phyloP scores from a whole-genome alignment of 2,888 invertebrate genomes.

The Ennomos erosarius region DNA sequence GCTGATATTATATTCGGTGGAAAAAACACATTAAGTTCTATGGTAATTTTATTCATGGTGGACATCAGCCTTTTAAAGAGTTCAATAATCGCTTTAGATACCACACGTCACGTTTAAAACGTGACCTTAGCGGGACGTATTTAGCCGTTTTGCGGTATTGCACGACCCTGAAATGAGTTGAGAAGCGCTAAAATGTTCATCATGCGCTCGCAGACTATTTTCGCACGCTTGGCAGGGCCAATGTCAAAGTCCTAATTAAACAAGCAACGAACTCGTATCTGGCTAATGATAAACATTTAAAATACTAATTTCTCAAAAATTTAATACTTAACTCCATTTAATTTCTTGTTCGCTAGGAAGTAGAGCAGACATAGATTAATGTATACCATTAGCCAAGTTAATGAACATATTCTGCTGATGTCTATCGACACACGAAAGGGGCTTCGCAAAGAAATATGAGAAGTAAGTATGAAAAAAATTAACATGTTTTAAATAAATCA shows the following conservation, averaged over 20 bases:
- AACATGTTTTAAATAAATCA: conserved; percentile 26
- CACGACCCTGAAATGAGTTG: conserved; percentile 48
- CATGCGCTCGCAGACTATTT: conserved; percentile 21
- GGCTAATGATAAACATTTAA: conserved; percentile 14
- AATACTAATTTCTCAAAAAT: conserved; percentile 15
- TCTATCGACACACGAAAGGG: conserved; percentile 30
- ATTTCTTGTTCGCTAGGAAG: conserved; percentile 21
- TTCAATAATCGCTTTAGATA: conserved; percentile 28
- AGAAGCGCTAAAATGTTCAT: conserved; percentile 41
- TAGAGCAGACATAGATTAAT: conserved; percentile 29
- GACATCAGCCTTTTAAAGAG: conserved; percentile 14
- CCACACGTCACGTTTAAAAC: conserved; percentile 28
- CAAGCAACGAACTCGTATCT: conserved; percentile 16
- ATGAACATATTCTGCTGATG: conserved; percentile 30
- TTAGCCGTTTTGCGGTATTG: conserved; percentile 50
- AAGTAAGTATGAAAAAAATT: conserved; percentile 10
- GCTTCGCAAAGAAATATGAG: conserved; percentile 14
- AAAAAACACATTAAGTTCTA: neutral
- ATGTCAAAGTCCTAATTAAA: conserved; percentile 20
- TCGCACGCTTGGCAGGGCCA: conserved; percentile 27
- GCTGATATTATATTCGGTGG: too few species aligned
- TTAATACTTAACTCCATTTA: conserved; percentile 11
- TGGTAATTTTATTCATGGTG: neutral
- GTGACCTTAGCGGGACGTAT: conserved; percentile 49
- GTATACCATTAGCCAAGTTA: conserved; percentile 29